phyloP scores from a whole-genome alignment of 2,113 vertebrate species.

The Entomyzon cyanotis region DNA sequence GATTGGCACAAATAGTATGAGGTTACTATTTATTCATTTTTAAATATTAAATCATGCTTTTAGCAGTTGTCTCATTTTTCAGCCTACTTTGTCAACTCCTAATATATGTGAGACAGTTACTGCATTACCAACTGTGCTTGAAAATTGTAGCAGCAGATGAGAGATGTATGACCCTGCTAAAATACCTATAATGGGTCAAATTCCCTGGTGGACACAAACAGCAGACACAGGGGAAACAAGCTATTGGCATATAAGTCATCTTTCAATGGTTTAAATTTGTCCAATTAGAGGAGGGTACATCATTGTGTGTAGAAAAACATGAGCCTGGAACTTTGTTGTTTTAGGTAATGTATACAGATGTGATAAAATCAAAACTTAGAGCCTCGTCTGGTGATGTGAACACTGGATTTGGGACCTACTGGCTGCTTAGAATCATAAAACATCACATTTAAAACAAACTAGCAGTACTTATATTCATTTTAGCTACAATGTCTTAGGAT shows the following conservation, averaged over 20 bases:
- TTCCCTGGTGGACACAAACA: neutral
- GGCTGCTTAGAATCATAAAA: neutral
- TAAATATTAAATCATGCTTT: neutral
- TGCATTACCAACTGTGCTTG: neutral
- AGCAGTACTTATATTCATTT: neutral
- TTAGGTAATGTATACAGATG: neutral
- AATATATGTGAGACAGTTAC: neutral
- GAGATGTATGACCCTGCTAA: neutral
- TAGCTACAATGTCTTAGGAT: neutral
- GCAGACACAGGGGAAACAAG: neutral
- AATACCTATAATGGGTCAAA: neutral
- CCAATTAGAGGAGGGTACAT: neutral
- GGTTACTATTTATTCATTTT: conserved; percentile 14
- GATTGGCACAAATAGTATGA: neutral
- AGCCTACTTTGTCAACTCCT: neutral
- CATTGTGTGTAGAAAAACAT: neutral
- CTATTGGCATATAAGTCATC: neutral
- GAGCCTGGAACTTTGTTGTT: neutral
- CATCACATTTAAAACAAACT: neutral
- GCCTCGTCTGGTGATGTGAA: neutral
- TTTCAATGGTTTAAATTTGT: neutral
- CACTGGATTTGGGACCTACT: neutral
- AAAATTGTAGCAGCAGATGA: neutral
- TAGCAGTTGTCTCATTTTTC: conserved; percentile 16
- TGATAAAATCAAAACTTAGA: neutral